Evolutionary conservation across 2,888 invertebrate species (phyloP).

Genomic region (Nomada goodeniana): DNA sequence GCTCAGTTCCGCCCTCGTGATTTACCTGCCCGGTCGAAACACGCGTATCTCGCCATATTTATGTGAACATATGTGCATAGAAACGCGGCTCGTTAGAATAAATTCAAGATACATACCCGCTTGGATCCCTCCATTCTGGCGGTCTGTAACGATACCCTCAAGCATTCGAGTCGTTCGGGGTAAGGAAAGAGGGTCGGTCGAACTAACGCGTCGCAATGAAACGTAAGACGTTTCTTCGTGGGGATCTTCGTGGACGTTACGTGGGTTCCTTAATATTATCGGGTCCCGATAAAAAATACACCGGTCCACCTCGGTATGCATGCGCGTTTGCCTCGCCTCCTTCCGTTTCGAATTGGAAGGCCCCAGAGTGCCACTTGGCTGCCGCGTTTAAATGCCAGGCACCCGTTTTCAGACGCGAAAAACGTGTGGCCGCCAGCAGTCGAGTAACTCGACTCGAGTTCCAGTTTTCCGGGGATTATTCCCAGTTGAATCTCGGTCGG

Average conservation of each 20-base stretch:
- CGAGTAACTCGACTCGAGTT: background rate
- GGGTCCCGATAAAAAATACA: slow-evolving; percentile 30
- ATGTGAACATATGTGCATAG: slow-evolving; percentile 68
- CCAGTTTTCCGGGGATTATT: slow-evolving; percentile 36
- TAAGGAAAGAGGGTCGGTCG: slow-evolving; percentile 5
- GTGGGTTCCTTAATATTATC: slow-evolving; percentile 45
- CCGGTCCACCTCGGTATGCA: background rate
- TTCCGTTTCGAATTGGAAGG: slow-evolving; percentile 11
- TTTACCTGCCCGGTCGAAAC: slow-evolving; percentile 37
- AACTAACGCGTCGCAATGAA: slow-evolving; percentile 25
- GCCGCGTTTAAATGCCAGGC: slow-evolving; percentile 31
- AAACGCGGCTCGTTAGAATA: slow-evolving; percentile 63
- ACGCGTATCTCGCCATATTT: slow-evolving; percentile 56
- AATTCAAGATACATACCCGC: slow-evolving; percentile 39
- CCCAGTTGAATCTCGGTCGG: slow-evolving; percentile 32
- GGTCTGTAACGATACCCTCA: slow-evolving; percentile 37
- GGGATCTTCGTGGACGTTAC: slow-evolving; percentile 9
- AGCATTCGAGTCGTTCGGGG: slow-evolving; percentile 12
- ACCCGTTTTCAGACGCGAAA: background rate
- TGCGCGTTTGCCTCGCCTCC: background rate
- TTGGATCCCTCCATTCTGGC: slow-evolving; percentile 22
- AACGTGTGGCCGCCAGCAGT: slow-evolving; percentile 1
- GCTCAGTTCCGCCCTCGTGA: slow-evolving; percentile 33
- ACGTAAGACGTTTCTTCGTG: slow-evolving; percentile 12
- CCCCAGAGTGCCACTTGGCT: slow-evolving; percentile 16